Evolutionary conservation across 2,888 invertebrate species (phyloP).

Genomic region (Temnothorax ravouxi): DNA sequence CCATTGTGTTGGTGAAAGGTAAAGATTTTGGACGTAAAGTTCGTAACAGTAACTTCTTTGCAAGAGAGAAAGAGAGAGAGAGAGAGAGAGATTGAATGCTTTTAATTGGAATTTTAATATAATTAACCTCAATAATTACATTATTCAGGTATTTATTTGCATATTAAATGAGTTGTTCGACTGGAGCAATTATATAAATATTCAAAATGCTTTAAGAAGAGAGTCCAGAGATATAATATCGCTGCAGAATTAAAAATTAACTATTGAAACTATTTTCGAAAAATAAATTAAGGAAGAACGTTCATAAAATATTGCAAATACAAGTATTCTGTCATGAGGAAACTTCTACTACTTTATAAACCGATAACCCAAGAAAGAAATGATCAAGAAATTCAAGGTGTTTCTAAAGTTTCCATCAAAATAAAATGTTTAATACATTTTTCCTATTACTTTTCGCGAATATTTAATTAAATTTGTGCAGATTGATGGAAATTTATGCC

Average conservation of each 20-base stretch:
- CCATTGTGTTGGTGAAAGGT: constrained; percentile 42
- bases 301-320: constrained; percentile 7
- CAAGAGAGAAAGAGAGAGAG: background rate
- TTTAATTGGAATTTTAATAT: background rate
- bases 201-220: background rate
- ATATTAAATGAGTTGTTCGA: background rate
- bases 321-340: background rate
- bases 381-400: background rate
- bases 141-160: background rate
- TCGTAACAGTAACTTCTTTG: background rate
- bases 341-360: background rate
- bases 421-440: background rate
- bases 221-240: background rate
- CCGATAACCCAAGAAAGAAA: background rate
- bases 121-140: background rate
- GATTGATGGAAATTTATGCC: background rate
- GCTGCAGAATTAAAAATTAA: background rate
- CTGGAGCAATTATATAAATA: background rate
- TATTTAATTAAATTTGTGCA: constrained; percentile 3
- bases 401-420: background rate
- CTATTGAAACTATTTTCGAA: background rate
- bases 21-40: constrained; percentile 14
- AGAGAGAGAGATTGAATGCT: background rate
- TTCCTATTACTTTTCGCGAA: background rate
- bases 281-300: background rate